These are phyloP conservation scores for Delichon dasypus DNA, from an alignment of 2,797 vertebrate species.

Conservation along the genomic window DNA sequence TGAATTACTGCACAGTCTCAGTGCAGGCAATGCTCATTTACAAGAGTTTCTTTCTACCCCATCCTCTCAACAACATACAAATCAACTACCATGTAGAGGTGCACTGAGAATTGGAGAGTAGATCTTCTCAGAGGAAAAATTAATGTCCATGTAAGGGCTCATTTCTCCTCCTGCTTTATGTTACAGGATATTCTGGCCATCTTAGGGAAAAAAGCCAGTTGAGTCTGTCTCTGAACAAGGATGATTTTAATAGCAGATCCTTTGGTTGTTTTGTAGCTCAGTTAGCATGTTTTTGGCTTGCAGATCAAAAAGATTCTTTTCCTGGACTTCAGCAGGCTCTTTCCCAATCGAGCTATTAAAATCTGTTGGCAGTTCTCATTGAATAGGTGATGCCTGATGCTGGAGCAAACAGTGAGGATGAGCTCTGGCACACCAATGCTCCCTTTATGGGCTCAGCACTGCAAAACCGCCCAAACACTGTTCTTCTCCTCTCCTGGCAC, in stretches of 20 bases:
- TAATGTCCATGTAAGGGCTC: conserved; percentile 62
- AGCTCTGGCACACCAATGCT: neutral
- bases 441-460: neutral
- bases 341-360: neutral
- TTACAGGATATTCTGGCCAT: conserved; percentile 62
- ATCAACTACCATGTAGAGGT: neutral
- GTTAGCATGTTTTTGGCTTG: neutral
- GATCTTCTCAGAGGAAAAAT: neutral
- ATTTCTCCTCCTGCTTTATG: conserved; percentile 41
- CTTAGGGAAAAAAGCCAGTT: conserved; percentile 53
- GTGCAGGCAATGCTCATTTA: accelerated
- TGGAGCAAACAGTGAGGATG: neutral
- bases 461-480: neutral
- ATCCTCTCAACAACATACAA: neutral
- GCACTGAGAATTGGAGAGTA: neutral
- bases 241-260: conserved; percentile 1
- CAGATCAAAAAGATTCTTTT: neutral
- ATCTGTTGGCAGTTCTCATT: neutral
- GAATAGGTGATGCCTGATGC: neutral
- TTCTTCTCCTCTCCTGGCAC: neutral
- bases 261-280: conserved; percentile 41
- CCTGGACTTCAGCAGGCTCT: neutral
- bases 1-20: neutral
- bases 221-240: neutral
- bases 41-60: neutral